A percentile compares a stretch with the other conserved stretches of the same genome.
Conservation (phyloP, 2,888 invertebrate species). For the Hedya salicella region DNA sequence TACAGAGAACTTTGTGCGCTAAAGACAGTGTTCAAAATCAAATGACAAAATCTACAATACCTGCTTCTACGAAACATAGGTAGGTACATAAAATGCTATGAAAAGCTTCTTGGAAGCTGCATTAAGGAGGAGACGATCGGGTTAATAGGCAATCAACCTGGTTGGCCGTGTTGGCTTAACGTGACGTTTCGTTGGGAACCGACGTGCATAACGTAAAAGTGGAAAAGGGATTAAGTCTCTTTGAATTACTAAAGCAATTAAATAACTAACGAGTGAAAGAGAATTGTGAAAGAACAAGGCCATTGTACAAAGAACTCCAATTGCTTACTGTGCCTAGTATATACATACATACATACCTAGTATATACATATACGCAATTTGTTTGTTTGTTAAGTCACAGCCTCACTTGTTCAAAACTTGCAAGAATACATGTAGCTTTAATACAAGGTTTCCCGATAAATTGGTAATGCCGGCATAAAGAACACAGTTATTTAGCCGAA, state of each 20-base stretch:
- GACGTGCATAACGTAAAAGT: constrained; percentile 3
- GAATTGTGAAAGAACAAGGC: background rate
- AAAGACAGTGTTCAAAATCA: background rate
- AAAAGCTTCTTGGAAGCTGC: constrained; percentile 19
- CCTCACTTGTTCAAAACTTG: too few species aligned
- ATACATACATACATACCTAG: too few species aligned
- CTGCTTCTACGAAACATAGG: too few species aligned
- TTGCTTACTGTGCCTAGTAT: too few species aligned
- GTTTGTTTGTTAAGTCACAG: too few species aligned
- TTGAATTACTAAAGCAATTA: background rate
- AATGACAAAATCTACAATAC: background rate
- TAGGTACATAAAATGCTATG: background rate
- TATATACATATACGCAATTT: too few species aligned
- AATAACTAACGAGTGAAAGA: background rate
- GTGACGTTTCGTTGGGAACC: constrained; percentile 15
- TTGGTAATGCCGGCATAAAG: too few species aligned
- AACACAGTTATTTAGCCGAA: too few species aligned
- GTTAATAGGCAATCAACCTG: constrained; percentile 39
- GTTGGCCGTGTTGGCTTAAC: constrained; percentile 25
- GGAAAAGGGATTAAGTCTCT: background rate
- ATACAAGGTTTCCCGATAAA: too few species aligned
- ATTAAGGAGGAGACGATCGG: constrained; percentile 9
- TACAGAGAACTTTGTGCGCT: background rate
- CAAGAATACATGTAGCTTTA: too few species aligned
- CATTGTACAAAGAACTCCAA: too few species aligned